phyloP scores from a whole-genome alignment of 64 coral and sea anemone species.

The Dendrophyllia cribrosa region DNA sequence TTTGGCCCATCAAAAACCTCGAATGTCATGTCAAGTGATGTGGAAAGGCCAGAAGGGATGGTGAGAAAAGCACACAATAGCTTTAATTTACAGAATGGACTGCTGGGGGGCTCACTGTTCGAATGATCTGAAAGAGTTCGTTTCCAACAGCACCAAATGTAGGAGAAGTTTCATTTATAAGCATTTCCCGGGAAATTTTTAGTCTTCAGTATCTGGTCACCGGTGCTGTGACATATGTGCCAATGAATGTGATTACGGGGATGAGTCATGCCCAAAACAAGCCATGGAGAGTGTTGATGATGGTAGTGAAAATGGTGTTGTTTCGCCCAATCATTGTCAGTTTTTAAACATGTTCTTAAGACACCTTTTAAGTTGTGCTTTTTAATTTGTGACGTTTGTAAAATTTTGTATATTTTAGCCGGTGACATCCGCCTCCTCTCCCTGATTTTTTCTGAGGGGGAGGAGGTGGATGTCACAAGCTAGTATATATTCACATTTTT shows the following conservation, averaged over 20 bases:
- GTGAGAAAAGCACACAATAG: constrained; percentile 5
- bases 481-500: too few relatives aligned
- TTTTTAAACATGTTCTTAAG: too few relatives aligned
- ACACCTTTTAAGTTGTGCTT: too few relatives aligned
- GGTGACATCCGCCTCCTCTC: too few relatives aligned
- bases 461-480: too few relatives aligned
- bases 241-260: not conserved
- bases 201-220: constrained; percentile 16
- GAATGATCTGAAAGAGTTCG: constrained; percentile 21
- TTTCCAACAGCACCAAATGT: constrained; percentile 8
- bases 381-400: too few relatives aligned
- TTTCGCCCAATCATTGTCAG: too few relatives aligned
- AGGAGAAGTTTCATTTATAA: constrained; percentile 13
- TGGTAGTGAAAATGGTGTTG: too few relatives aligned
- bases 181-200: constrained; percentile 25
- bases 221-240: constrained; percentile 43
- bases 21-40: constrained; percentile 56
- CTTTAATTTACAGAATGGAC: constrained; percentile 35
- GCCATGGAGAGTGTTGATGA: too few relatives aligned
- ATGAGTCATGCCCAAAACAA: too few relatives aligned
- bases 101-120: constrained; percentile 17
- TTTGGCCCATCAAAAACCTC: constrained; percentile 56
- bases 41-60: constrained; percentile 27
- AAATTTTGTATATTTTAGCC: too few relatives aligned
- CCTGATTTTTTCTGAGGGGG: too few relatives aligned